Conservation (phyloP, 2,113 vertebrate species). For the Orycteropus afer region DNA sequence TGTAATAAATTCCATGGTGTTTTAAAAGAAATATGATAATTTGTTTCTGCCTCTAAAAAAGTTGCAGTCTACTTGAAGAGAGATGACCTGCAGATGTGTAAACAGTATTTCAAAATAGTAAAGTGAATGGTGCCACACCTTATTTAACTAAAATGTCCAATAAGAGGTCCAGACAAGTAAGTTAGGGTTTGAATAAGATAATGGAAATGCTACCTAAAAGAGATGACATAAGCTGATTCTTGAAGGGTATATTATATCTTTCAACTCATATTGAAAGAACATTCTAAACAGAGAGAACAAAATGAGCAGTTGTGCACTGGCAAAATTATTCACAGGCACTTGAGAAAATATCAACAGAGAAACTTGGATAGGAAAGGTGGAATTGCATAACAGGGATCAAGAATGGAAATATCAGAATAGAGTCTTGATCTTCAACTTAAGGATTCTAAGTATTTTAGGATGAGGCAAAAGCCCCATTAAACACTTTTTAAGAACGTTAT, state of each 20-base stretch:
- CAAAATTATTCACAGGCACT: neutral
- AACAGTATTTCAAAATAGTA: neutral
- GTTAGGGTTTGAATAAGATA: neutral
- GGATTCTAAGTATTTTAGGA: neutral
- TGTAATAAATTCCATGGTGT: neutral
- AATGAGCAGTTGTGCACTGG: neutral
- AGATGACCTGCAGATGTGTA: neutral
- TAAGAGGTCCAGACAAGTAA: neutral
- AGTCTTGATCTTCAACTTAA: neutral
- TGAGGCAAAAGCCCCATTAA: neutral
- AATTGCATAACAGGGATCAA: neutral
- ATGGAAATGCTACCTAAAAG: neutral
- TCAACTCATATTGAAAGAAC: neutral
- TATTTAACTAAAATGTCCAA: neutral
- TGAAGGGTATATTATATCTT: neutral
- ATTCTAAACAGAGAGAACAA: slow-evolving; percentile 26
- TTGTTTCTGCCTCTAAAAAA: neutral
- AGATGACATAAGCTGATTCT: neutral
- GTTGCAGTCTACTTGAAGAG: neutral
- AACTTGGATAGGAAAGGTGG: neutral
- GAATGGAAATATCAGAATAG: neutral
- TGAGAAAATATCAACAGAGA: neutral
- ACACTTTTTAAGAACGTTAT: neutral
- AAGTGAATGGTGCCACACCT: neutral
- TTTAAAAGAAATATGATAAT: neutral